Conservation (phyloP, 2,888 invertebrate genomes). For the Lycocerus yunnanus region DNA sequence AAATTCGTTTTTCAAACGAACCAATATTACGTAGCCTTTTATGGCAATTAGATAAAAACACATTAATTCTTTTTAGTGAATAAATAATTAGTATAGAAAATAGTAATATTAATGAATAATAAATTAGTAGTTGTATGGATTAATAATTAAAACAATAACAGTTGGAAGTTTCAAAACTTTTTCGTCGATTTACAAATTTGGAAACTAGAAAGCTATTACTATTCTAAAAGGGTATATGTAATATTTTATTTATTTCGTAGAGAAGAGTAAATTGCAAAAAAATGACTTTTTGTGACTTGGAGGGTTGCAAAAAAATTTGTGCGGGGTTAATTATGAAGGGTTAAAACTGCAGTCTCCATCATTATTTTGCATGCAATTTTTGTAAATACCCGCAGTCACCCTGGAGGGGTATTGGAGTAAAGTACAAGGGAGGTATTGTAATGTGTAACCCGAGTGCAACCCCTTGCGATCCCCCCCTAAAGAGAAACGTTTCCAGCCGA, state of each 20-base stretch:
- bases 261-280: not conserved
- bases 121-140: not conserved
- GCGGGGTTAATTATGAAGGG: not conserved
- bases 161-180: not conserved
- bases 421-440: conserved; percentile 44
- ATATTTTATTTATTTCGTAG: not conserved
- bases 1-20: not conserved
- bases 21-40: too few species aligned
- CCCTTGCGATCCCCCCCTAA: conserved; percentile 44
- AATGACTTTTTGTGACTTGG: not conserved
- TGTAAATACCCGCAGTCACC: conserved; percentile 24
- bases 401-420: conserved; percentile 23
- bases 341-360: not conserved
- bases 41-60: not conserved
- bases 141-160: not conserved
- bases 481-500: conserved; percentile 42
- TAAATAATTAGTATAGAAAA: not conserved
- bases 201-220: not conserved
- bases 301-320: not conserved
- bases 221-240: not conserved
- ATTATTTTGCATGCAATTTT: conserved; percentile 11
- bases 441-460: conserved; percentile 45
- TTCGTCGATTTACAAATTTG: not conserved
- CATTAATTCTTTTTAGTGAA: too few species aligned
- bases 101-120: not conserved